Evolutionary conservation across 2,113 vertebrate species (phyloP).

Genomic region (Albula goreensis): DNA sequence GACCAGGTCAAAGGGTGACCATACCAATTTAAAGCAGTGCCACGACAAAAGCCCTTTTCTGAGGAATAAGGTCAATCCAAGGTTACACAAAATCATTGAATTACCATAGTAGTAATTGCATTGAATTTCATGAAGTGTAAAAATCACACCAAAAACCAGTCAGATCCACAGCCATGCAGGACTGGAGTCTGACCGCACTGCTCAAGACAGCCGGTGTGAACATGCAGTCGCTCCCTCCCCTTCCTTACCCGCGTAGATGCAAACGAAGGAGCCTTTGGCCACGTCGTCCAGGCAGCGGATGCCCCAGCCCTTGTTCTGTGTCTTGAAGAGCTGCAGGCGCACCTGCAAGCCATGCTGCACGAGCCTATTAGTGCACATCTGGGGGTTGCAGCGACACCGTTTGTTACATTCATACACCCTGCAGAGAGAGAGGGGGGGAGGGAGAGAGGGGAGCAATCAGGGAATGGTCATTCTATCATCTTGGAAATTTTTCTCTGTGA

Average conservation of each 20-base stretch:
- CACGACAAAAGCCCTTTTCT: no score
- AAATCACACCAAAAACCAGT: no score
- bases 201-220: not conserved
- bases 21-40: no score
- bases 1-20: no score
- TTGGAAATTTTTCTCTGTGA: no score
- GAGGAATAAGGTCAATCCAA: no score
- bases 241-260: constrained; percentile 89
- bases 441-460: not conserved
- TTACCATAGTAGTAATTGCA: no score
- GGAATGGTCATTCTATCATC: no score
- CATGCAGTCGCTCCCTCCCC: not conserved
- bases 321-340: constrained; percentile 96
- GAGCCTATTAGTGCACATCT: constrained; percentile 92
- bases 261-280: constrained; percentile 94
- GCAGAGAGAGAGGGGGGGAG: not conserved
- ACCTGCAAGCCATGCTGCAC: constrained; percentile 96
- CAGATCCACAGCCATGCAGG: no score
- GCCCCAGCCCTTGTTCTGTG: constrained; percentile 98
- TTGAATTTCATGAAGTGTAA: no score
- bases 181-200: no score
- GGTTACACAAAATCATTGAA: no score
- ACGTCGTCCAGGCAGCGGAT: constrained; percentile 95
- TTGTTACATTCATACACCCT: constrained; percentile 97
- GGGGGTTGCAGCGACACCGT: constrained; percentile 81